Evolutionary conservation across 64 coral and sea anemone species (phyloP).

Genomic region (Actinia tenebrosa): DNA sequence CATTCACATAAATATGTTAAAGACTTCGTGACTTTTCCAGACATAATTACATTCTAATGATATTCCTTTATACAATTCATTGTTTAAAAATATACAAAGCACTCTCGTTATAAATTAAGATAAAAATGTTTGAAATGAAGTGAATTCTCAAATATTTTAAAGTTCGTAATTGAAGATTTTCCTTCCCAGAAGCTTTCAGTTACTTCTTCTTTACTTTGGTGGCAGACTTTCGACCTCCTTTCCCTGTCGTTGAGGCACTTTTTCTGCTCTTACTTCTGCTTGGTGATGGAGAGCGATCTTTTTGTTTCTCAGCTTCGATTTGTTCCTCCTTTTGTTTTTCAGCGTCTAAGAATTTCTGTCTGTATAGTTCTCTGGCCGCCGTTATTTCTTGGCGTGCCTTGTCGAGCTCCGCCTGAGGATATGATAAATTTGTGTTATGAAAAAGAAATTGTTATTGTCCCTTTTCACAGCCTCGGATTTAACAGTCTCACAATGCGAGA

Average conservation of each 20-base stretch:
- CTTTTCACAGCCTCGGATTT: too few relatives aligned
- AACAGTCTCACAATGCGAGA: too few relatives aligned
- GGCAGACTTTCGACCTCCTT: constrained; percentile 71
- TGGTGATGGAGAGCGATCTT: constrained; percentile 80
- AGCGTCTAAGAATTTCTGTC: constrained; percentile 91
- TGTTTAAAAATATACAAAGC: background rate
- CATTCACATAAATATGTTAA: background rate
- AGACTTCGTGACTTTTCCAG: background rate
- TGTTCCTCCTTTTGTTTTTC: constrained; percentile 86
- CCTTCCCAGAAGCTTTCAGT: background rate
- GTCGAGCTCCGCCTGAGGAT: constrained; percentile 61
- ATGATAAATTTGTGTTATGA: background rate
- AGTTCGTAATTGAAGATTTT: background rate
- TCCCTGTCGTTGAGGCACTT: constrained; percentile 66
- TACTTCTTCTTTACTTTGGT: constrained; percentile 86
- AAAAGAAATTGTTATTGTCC: too few relatives aligned
- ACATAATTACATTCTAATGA: background rate
- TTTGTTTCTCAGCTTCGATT: constrained; percentile 61
- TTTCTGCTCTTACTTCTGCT: constrained; percentile 81
- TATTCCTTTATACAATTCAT: background rate
- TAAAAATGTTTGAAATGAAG: background rate
- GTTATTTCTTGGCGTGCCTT: constrained; percentile 84
- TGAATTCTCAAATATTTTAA: background rate
- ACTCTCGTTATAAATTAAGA: background rate
- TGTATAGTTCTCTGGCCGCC: constrained; percentile 75